Evolutionary conservation across 1,140 invertebrate species (phyloP), one percentile per base, ranked within the genome.

Genomic region (Bradysia coprophila): DNA sequence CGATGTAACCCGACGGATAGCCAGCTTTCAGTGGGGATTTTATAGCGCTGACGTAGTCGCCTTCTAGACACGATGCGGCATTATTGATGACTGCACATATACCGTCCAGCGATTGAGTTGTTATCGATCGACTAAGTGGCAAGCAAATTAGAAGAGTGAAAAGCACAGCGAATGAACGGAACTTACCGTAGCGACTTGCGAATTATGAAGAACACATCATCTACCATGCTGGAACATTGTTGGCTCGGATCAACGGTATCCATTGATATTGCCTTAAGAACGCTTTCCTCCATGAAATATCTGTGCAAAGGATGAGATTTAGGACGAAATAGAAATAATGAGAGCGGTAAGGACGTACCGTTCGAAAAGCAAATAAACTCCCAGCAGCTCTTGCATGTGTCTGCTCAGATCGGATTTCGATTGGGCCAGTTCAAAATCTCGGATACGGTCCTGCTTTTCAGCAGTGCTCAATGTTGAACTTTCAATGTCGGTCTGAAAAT

Each of bases 181-280:
- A 43, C 15, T 42, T 64, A 87, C 84, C 83, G 77, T 24, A 97
- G 82, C 55, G 88, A 92, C 66, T 98, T 98, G 50, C 91, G 85
- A 1, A 97, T 76, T 47, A 99, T 93, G 57, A 93, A 99, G 62
- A 98, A 98, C 3, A 95, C 80, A 67, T 98, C 93, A 63, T 99
- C 95, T 1, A 98, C 81, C 67, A 98, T 81, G 50, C 85, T 93
- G 0, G 92, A 94, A 3, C 78, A 87, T 44, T 81, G 69, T 38
- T 81, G 74, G 21, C 76, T 76, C 2, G 52, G 45, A 45, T 79
- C 78, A 28, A 80, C 60, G 1, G 66, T 67, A 53, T 97, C 91
- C 71, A 97, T 76, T 44, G 76, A 75, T 33, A 98, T 74, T 18
- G 93, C 94, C 63, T 98, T 98, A 22, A 79, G 73, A 0, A 97